These are phyloP conservation scores for Sylvilagus floridanus DNA, from an alignment of 2,797 vertebrate genomes.

Conservation along the genomic window DNA sequence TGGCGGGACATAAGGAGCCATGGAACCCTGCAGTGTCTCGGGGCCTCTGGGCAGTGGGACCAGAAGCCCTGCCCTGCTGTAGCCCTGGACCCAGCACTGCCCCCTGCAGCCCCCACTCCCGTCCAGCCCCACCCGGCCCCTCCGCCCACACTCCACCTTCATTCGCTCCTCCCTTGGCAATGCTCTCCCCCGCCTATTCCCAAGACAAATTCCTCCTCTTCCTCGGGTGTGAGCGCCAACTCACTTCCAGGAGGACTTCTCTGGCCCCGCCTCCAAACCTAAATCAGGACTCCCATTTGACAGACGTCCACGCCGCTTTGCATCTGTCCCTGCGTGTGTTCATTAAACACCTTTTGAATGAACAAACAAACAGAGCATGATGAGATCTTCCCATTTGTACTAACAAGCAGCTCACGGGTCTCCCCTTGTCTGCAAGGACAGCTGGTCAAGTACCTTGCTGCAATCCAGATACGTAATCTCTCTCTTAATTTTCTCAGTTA, in stretches of 20 bases:
- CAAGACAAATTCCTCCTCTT: no score
- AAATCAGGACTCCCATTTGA: neutral
- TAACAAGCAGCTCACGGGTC: no score
- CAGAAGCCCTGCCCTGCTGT: neutral
- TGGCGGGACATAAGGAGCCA: no score
- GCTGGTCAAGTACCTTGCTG: neutral
- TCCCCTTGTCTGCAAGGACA: neutral
- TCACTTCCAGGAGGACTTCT: neutral
- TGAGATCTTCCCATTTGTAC: neutral
- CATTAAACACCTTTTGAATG: neutral
- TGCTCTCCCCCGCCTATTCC: fast-evolving
- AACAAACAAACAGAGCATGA: neutral
- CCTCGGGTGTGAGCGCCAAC: neutral
- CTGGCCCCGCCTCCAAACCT: neutral
- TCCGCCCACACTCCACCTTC: no score
- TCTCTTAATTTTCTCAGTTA: neutral
- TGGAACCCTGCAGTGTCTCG: neutral
- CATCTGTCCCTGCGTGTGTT: neutral
- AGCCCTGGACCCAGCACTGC: fast-evolving
- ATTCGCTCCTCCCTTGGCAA: neutral
- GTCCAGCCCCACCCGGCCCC: neutral
- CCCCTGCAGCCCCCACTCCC: neutral
- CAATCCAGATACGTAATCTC: fast-evolving
- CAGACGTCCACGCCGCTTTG: neutral
- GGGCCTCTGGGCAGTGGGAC: neutral